Evolutionary conservation across 2,888 invertebrate genomes (phyloP).

Genomic region (Drosophila meridionalis): DNA sequence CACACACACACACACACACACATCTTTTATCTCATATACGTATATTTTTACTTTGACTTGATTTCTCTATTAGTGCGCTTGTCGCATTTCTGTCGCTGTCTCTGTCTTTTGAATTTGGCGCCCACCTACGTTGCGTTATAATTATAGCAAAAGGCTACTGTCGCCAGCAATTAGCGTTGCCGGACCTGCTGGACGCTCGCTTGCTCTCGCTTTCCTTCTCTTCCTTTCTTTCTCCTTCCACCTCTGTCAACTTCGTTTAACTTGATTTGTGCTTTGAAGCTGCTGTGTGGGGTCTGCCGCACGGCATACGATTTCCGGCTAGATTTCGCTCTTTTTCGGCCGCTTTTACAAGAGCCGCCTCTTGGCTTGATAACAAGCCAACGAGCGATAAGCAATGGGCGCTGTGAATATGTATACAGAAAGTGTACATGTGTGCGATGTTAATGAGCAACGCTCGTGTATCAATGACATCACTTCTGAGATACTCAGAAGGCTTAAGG

Average conservation of each 20-base stretch:
- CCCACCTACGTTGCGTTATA: constrained; percentile 77
- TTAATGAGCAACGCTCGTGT: constrained; percentile 18
- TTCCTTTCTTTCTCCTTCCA: constrained; percentile 13
- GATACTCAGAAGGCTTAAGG: constrained; percentile 35
- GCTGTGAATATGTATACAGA: constrained; percentile 8
- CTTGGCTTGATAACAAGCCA: constrained; percentile 44
- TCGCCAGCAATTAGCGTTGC: constrained; percentile 66
- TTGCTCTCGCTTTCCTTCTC: not conserved
- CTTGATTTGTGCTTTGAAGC: constrained; percentile 75
- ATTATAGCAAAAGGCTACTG: constrained; percentile 75
- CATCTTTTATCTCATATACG: constrained; percentile 12
- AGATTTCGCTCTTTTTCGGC: constrained; percentile 3
- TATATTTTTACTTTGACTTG: constrained; percentile 54
- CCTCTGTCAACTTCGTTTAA: constrained; percentile 59
- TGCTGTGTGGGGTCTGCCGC: constrained; percentile 51
- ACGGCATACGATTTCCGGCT: constrained; percentile 30
- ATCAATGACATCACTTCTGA: constrained; percentile 52
- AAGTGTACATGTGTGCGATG: not conserved
- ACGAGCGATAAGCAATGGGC: constrained; percentile 49
- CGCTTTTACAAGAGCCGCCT: constrained; percentile 21
- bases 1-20: constrained; percentile 3
- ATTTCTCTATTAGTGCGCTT: constrained; percentile 70
- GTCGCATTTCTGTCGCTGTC: constrained; percentile 16
- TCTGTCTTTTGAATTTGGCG: constrained; percentile 43
- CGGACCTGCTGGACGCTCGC: constrained; percentile 64